Conservation (phyloP, 2,888 invertebrate genomes). For the Catotricha subobsoleta region DNA sequence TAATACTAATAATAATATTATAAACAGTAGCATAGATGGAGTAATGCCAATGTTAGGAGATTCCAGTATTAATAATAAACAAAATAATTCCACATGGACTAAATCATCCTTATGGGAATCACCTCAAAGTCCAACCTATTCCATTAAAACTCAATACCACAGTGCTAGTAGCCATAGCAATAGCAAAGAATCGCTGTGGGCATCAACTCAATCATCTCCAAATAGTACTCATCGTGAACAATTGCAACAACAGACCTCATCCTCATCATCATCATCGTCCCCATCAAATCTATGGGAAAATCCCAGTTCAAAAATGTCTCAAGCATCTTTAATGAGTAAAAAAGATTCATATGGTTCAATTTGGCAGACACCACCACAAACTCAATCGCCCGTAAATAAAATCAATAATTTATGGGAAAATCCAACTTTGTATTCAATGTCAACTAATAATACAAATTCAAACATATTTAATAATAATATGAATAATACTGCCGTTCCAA, state of each 20-base stretch:
- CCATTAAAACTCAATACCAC: conserved; percentile 14
- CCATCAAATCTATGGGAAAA: conserved; percentile 15
- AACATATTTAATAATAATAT: conserved; percentile 1
- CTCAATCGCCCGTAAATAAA: conserved; percentile 14
- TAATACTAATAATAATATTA: conserved; percentile 16
- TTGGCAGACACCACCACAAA: conserved; percentile 11
- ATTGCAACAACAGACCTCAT: conserved; percentile 3
- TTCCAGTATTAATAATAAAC: conserved; percentile 15
- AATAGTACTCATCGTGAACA: conserved; percentile 19
- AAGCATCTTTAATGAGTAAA: conserved; percentile 10
- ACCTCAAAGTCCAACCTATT: conserved; percentile 22
- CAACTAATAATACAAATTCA: background rate
- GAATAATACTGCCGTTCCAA: conserved; percentile 1
- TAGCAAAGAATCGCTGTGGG: conserved; percentile 28
- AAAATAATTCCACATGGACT: conserved; percentile 22
- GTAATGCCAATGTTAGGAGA: conserved; percentile 6
- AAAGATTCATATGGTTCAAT: conserved; percentile 13
- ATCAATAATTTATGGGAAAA: conserved; percentile 25
- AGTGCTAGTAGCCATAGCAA: conserved; percentile 21
- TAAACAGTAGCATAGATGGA: background rate
- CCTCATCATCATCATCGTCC: background rate
- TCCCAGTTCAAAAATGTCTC: conserved; percentile 14
- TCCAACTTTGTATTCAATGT: conserved; percentile 7
- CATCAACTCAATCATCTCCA: conserved; percentile 24
- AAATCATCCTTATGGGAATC: conserved; percentile 24